phyloP scores from a whole-genome alignment of 2,888 invertebrate species.

The Pyrrhia umbra region DNA sequence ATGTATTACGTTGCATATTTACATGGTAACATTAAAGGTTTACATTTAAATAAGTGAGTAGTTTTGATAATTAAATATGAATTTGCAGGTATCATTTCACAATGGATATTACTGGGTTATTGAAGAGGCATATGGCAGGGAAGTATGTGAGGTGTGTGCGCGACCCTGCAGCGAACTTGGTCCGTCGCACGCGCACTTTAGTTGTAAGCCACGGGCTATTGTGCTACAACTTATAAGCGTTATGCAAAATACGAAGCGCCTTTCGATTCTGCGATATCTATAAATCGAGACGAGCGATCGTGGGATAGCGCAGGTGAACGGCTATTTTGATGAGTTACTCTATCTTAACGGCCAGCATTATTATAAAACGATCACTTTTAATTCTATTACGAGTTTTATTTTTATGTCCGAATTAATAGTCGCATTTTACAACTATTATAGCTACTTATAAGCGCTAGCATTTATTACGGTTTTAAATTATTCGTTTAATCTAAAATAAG shows the following conservation, averaged over 20 bases:
- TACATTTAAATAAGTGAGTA: constrained; percentile 40
- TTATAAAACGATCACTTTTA: constrained; percentile 69
- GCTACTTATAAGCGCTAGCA: constrained; percentile 9
- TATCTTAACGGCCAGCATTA: constrained; percentile 74
- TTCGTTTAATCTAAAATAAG: constrained; percentile 5
- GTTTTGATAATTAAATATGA: constrained; percentile 37
- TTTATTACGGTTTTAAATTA: constrained; percentile 5
- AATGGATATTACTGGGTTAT: constrained; percentile 19
- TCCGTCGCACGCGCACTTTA: constrained; percentile 67
- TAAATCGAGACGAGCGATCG: constrained; percentile 85
- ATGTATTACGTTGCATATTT: constrained; percentile 35
- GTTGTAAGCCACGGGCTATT: constrained; percentile 79
- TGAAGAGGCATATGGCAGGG: constrained; percentile 8
- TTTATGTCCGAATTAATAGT: constrained; percentile 20
- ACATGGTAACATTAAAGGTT: too few species aligned
- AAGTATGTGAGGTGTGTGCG: constrained; percentile 40
- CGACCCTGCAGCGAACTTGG: constrained; percentile 63
- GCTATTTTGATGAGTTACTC: constrained; percentile 83
- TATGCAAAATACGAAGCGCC: constrained; percentile 88
- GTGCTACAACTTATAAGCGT: constrained; percentile 82
- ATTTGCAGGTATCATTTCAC: constrained; percentile 33
- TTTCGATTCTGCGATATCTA: constrained; percentile 87
- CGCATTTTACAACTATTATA: constrained; percentile 4
- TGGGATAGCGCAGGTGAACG: constrained; percentile 86
- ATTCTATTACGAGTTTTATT: constrained; percentile 56